Percentiles rank a stretch among this genome's conserved stretches.
phyloP scores from a whole-genome alignment of 2,888 invertebrate species.

The Rotaria socialis region DNA sequence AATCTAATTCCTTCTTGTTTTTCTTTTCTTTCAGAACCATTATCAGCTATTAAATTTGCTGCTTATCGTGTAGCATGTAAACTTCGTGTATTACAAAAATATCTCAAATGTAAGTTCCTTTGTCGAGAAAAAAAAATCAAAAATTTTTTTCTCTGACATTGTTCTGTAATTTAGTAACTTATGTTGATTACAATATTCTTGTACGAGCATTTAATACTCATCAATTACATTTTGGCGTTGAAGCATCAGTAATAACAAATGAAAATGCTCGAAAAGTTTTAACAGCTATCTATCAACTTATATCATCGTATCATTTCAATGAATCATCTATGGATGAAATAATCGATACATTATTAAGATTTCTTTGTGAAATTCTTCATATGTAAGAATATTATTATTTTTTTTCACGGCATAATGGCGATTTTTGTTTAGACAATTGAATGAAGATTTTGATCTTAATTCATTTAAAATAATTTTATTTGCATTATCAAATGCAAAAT shows the following conservation, averaged over 20 bases:
- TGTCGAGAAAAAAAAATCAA: background rate
- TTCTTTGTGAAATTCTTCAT: background rate
- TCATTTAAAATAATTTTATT: conserved; percentile 17
- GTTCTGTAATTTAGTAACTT: background rate
- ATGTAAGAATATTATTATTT: background rate
- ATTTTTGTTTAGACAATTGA: background rate
- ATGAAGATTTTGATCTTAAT: conserved; percentile 11
- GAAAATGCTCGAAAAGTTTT: conserved; percentile 2
- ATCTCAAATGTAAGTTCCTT: conserved; percentile 67
- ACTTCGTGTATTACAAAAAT: conserved; percentile 86
- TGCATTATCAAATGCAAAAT: conserved; percentile 35
- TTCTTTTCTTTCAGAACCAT: background rate
- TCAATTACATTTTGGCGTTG: conserved; percentile 32
- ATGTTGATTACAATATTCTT: conserved; percentile 33
- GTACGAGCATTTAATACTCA: conserved; percentile 35
- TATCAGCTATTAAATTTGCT: conserved; percentile 77
- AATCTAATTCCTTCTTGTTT: background rate
- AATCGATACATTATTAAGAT: conserved; percentile 5
- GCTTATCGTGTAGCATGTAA: conserved; percentile 97
- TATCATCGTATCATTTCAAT: conserved; percentile 29
- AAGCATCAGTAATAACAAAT: background rate
- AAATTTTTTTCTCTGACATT: too few species aligned
- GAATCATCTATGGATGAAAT: conserved; percentile 34
- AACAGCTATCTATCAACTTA: background rate
- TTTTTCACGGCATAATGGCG: too few species aligned